Evolutionary conservation across 2,888 invertebrate species (phyloP), one percentile per base, ranked within the genome.

Genomic region (Drosophila rellima): DNA sequence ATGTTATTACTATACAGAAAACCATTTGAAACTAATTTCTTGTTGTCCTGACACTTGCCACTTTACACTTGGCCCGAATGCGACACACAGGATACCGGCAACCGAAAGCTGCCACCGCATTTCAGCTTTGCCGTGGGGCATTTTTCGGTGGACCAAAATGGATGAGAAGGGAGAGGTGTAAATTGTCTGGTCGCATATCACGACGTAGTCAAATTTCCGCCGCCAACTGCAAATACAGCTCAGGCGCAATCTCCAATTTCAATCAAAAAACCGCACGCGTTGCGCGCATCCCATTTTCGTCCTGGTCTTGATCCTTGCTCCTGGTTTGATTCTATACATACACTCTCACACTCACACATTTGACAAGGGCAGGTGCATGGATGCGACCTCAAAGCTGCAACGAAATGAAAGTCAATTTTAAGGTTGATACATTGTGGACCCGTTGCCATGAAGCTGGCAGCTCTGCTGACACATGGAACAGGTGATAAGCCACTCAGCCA

Each of bases 151-250:
- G 7, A n/a, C 18, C 29, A 26, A 26, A 26, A 26, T 26, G 26
- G 26, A 26, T 1, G 42, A 15, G n/a, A 51, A 2, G 57, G 11
- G 56, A 39, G 37, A 37, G 60, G 83, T 77, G 85, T 85, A 85
- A 84, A 82, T 77, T 79, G 88, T 83, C 83, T 83, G 88, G 82
- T 75, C 85, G 80, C 82, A 79, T 77, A 77, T 82, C 82, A 76
- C 62, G 80, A 70, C 80, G 82, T 74, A 83, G 88, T 83, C 83
- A 83, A 88, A 88, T 88, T 83, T 83, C 88, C 88, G 83, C 68
- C 69, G 77, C 66, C 67, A 76, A 73, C 68, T 78, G 69, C 78
- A 84, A 84, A 87, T 81, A 78, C 72, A 72, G 79, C 70, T 71
- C 74, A 68, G 68, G 72, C 74, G 66, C 85, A 88, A 84, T 84